Evolutionary conservation across 2,797 vertebrate genomes (phyloP), one percentile per base, ranked within the genome.

Genomic region (Mycteria americana): DNA sequence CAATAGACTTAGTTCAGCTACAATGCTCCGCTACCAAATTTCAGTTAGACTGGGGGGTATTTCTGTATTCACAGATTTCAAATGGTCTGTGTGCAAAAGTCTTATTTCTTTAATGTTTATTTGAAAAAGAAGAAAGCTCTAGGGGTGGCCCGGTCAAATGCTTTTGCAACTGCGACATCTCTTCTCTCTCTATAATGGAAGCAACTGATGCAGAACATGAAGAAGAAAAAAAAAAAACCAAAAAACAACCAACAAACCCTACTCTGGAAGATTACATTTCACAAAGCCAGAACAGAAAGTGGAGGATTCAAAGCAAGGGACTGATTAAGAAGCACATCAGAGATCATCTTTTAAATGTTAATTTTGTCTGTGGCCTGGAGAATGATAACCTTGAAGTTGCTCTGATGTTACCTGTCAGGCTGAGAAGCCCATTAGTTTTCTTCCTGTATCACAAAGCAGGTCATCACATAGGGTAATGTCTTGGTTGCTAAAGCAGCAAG

Each of bases 341-440:
- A 77, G 57, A 80, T 88, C 35, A 60, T n/a, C 91, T 93, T 97
- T 94, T 48, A 93, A 85, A 90, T 90, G 73, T 67, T 96, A 93
- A 95, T 95, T 96, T 87, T n/a, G 28, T 54, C 67, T 31, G 48
- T 45, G 46, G 18, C 74, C 78, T 35, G 22, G 57, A 59, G 64
- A 79, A 48, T 33, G 90, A 90, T 84, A 88, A 93, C 62, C 63
- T 72, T 83, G 64, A 69, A 76, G 85, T 81, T 43, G 16, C 46
- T 46, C 18, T 69, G 24, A 56, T 77, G 35, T 63, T 91, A 91
- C 85, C 77, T 96, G 85, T 69, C 95, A 50, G 91, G 56, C 45
- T 35, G 37, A 83, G 85, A 59, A 89, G 78, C 76, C 46, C 76
- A 43, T 92, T 89, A 83, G 62, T n/a, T 69, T 62, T 59, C 65